Base-by-base conservation (phyloP, 2,113 vertebrate genomes). In the Oreochromis tanganicae region DNA sequence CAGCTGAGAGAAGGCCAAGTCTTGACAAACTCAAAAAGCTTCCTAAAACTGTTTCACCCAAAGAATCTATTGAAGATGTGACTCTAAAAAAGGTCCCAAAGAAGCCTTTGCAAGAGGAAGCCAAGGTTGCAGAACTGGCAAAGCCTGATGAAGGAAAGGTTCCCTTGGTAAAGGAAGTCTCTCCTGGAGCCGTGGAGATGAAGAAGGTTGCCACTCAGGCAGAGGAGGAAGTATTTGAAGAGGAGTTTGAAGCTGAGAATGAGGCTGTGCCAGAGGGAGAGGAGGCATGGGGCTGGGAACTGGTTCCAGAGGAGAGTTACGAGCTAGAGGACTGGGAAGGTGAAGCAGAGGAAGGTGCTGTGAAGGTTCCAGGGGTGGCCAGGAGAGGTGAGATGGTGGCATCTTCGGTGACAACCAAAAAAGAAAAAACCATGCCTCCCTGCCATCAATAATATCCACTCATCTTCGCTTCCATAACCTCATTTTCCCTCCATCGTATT, bases 361-460 rank as follows among this genome's bases (percentile, higher is more conserved):
- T 97, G 94, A 96, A 97, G 87, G 96, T 96, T 93, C 96, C 97
- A 88, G 96, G 95, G 89, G 96, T 97, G 88, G 86, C 96, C 94
- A 96, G 96, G 94, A 96, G 96, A 98, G 97, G 97, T 98, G 97
- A 98, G 97, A 97, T 90, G 95, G 94, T 91, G 78, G 75, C 90
- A 87, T 81, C 89, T 93, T 89, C 94, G 83, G 11, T 66, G 94
- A 88, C 73, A 91, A 82, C 94, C 87, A 85, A 92, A 93, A 92
- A 85, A 92, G 9, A 46, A 50, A 17, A 73, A 80, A 82, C 68
- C 87, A 55, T 43, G 82, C 61, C 92, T 75, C 93, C 94, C 81
- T 95, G 85, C 85, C 91, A 87, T 82, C 84, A 94, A 95, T 96
- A 91, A 96, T 92, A 85, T 94, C 89, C 78, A 83, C 91, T 79